Percentiles rank a stretch among this genome's conserved stretches.
Conservation (phyloP, 2,888 invertebrate genomes). For the Drosophila birchii region DNA sequence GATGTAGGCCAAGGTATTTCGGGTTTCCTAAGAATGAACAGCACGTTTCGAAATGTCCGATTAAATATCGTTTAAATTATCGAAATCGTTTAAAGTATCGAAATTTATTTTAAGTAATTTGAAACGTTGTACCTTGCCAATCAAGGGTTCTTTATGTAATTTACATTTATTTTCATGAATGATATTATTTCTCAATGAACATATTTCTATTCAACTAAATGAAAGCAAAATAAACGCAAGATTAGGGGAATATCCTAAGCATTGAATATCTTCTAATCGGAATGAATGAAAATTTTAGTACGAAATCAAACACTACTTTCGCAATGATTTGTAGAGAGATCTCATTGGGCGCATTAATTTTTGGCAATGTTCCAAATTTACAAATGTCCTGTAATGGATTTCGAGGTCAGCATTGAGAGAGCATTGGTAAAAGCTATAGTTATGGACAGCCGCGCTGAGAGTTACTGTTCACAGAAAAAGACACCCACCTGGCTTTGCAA, state of each 20-base stretch:
- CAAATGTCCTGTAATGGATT: slow-evolving; percentile 11
- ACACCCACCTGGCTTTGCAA: slow-evolving; percentile 66
- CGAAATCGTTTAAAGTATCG: too few species aligned
- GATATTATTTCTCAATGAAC: neutral
- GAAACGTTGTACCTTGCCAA: neutral
- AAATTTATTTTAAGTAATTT: neutral
- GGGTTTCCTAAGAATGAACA: slow-evolving; percentile 3
- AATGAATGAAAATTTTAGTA: slow-evolving; percentile 10
- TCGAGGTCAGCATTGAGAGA: slow-evolving; percentile 15
- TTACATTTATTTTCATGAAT: neutral
- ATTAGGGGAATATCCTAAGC: neutral
- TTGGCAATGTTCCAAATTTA: slow-evolving; percentile 24
- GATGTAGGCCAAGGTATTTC: neutral
- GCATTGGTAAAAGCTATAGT: slow-evolving; percentile 36
- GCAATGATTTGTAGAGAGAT: slow-evolving; percentile 13
- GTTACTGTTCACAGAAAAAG: slow-evolving; percentile 15
- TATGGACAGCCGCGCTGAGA: slow-evolving; percentile 29
- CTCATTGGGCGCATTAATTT: slow-evolving; percentile 11
- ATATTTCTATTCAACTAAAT: neutral
- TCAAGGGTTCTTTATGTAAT: neutral
- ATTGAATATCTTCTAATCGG: neutral
- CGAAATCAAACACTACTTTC: slow-evolving; percentile 21
- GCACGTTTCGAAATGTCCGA: neutral
- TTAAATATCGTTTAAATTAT: neutral
- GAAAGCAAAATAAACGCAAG: neutral